Base-by-base conservation (phyloP, 2,113 vertebrate genomes). In the Hymenochirus boettgeri region DNA sequence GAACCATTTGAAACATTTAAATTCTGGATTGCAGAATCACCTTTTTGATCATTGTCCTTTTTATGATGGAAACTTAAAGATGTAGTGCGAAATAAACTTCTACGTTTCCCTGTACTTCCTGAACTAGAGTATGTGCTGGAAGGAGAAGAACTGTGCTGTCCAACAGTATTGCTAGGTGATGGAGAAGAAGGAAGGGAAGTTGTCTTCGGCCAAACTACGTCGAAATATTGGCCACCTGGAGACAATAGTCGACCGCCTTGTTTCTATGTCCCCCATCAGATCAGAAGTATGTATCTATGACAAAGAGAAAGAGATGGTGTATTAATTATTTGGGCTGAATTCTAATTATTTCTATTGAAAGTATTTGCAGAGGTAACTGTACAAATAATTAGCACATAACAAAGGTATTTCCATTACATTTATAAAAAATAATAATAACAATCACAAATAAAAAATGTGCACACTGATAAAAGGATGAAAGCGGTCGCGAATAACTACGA, bases 71-170 rank as follows among this genome's bases (percentile, higher is more conserved):
- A 99, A 75, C 90, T 88, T 62, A 99, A 93, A 31, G 93, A 94
- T 0, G 96, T 92, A 1, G 94, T 82, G 7, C 94, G 91, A 77
- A 99, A 99, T 19, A 99, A 83, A 74, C 94, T 98, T 58, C 94
- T 83, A 1, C 95, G 90, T 65, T 98, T 98, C 22, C 95, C 92
- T 0, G 92, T 93, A 57, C 96, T 99, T 62, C 96, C 94, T 59
- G 94, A 96, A 75, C 95, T 98, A 58, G 95, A 98, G 77, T 98
- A 97, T 0, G 95, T 99, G 86, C 95, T 98, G 76, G 95, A 94
- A 0, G 96, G 96, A 0, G 96, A 99, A 10, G 95, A 97, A 8
- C 90, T 93, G 76, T 96, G 94, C 54, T 91, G 82, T 31, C 92
- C 93, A 69, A 88, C 79, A 2, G 90, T 88, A 17, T 81, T 90